These are phyloP conservation scores for Tribolium freemani DNA, from an alignment of 2,888 invertebrate genomes.

Conservation along the genomic window DNA sequence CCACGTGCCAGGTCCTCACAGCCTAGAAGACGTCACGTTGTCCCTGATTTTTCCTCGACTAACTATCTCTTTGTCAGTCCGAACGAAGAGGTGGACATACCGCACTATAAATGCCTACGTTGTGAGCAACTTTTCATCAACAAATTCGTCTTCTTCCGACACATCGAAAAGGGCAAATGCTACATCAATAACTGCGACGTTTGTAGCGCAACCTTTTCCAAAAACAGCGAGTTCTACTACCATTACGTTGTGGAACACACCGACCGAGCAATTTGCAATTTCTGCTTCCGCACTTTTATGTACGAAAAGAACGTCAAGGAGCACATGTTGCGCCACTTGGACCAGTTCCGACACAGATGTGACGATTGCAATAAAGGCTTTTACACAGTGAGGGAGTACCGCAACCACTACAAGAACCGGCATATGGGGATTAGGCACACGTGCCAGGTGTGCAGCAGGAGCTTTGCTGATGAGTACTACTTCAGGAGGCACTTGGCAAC, in stretches of 20 bases:
- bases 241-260: slow-evolving; percentile 64
- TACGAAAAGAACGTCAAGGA: slow-evolving; percentile 67
- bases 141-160: slow-evolving; percentile 65
- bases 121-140: slow-evolving; percentile 67
- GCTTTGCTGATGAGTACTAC: slow-evolving; percentile 67
- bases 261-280: slow-evolving; percentile 66
- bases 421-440: slow-evolving; percentile 67
- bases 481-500: slow-evolving; percentile 65
- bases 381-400: slow-evolving; percentile 66
- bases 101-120: slow-evolving; percentile 64
- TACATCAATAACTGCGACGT: slow-evolving; percentile 66
- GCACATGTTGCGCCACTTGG: slow-evolving; percentile 66
- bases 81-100: slow-evolving; percentile 62
- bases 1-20: slow-evolving; percentile 54
- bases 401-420: slow-evolving; percentile 66
- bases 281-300: slow-evolving; percentile 67
- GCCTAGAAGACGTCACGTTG: slow-evolving; percentile 60
- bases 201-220: slow-evolving; percentile 61
- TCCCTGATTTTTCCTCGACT: slow-evolving; percentile 65
- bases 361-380: slow-evolving; percentile 67
- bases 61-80: slow-evolving; percentile 61
- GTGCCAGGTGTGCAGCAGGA: slow-evolving; percentile 65
- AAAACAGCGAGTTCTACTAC: slow-evolving; percentile 64
- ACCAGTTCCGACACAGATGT: slow-evolving; percentile 66
- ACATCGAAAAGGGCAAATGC: slow-evolving; percentile 67